Percentiles rank a stretch among this genome's conserved stretches.
phyloP scores from a whole-genome alignment of 2,113 vertebrate species.

The Eublepharis macularius region DNA sequence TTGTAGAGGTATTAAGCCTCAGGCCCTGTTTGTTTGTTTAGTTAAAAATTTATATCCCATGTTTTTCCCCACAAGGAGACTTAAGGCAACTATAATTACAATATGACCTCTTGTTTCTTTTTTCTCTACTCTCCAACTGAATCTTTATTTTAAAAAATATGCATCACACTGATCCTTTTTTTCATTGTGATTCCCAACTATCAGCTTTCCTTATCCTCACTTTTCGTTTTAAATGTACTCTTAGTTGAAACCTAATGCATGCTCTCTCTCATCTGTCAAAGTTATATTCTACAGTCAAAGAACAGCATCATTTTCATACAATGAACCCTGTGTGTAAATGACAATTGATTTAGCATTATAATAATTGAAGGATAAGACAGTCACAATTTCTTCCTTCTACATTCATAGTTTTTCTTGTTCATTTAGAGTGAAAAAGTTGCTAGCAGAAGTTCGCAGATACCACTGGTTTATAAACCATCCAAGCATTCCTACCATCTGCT shows the following conservation, averaged over 20 bases:
- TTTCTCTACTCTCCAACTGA: neutral
- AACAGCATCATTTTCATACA: slow-evolving; percentile 15
- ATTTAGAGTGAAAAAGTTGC: neutral
- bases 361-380: slow-evolving; percentile 27
- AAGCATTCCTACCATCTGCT: slow-evolving; percentile 42
- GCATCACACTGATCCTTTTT: neutral
- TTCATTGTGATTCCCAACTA: neutral
- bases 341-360: neutral
- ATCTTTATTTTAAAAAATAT: neutral
- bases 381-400: slow-evolving; percentile 12
- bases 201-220: neutral
- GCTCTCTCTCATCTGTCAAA: neutral
- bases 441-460: neutral
- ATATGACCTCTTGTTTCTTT: neutral
- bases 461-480: slow-evolving; percentile 10
- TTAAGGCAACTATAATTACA: neutral
- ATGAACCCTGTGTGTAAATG: neutral
- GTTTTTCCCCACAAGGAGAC: too few relatives aligned
- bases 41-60: too few relatives aligned
- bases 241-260: neutral
- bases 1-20: neutral
- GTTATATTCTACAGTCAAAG: neutral
- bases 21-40: neutral
- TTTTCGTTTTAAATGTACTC: neutral
- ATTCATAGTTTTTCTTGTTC: neutral